Base-by-base conservation (phyloP, 2,888 invertebrate species). In the Phortica okadai region DNA sequence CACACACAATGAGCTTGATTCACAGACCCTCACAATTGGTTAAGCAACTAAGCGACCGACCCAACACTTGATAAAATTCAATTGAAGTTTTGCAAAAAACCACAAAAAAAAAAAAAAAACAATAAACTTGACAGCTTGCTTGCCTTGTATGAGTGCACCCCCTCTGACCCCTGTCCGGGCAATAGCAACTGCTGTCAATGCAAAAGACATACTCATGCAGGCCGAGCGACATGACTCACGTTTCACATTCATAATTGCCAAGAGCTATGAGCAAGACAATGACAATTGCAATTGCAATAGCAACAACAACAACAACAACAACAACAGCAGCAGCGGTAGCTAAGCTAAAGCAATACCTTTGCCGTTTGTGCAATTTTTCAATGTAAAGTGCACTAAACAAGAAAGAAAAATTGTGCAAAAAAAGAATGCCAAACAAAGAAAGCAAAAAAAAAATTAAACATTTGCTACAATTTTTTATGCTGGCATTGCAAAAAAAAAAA, bases 51-150 rank as follows among this genome's bases (percentile, higher is more conserved):
- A 21, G 6, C 10, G 54, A 54, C 21, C 76, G 81, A 80, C 81
- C 21, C 76, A 78, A 80, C 81, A 80, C 78, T 80, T 84, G 82
- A 79, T 78, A 80, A 16, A 83, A 85, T 86, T 81, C 84, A 84
- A 84, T 84, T 80, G 83, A 77, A 79, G 72, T 77, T 76, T 76
- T 78, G 76, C 73, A 14, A 58, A 87, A 84, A 75, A 77, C 54
- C 81, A 21, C 8, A 67, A 8, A 67, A 14, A 33, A 66, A 66
- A 66, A 5, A 33, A 81, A 85, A 81, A 82, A 81, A 80, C 82
- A 84, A 85, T 80, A 78, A 76, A 66, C 33, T 33, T 33, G 33
- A 33, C 33, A 5, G 33, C 33, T 33, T 33, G 33, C 33, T 33
- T 33, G 33, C 33, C 33, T 33, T 33, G 33, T 33, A 76, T 76